A percentile compares a stretch with the other conserved stretches of the same genome.
Conservation (phyloP, 1,140 invertebrate species). For the Diorhabda sublineata region DNA sequence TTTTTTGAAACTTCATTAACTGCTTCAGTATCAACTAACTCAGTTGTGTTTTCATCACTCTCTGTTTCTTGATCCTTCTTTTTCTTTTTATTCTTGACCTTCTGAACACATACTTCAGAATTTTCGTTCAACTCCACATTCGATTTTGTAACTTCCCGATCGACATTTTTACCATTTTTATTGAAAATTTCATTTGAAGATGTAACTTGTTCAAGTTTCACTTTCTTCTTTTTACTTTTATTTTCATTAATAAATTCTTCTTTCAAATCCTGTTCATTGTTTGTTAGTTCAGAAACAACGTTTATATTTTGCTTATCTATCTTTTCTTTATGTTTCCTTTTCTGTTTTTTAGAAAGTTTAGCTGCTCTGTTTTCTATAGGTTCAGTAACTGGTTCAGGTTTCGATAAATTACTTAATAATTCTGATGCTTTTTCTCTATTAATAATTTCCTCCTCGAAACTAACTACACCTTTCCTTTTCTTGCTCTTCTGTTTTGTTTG, state of each 20-base stretch:
- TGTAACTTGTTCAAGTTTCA: slow-evolving; percentile 1
- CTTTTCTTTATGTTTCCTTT: slow-evolving; percentile 8
- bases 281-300: slow-evolving; percentile 4
- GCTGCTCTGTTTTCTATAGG: slow-evolving; percentile 4
- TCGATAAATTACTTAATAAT: slow-evolving; percentile 15
- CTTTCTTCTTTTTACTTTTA: neutral
- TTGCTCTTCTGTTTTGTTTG: slow-evolving; percentile 14
- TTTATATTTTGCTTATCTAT: slow-evolving; percentile 8
- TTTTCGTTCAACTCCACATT: neutral
- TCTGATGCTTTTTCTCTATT: slow-evolving; percentile 26
- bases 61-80: neutral
- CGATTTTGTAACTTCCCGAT: neutral
- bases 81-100: neutral
- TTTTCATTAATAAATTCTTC: neutral
- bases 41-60: neutral
- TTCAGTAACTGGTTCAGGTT: slow-evolving; percentile 8
- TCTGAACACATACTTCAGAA: neutral
- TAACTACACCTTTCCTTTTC: slow-evolving; percentile 11
- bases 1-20: slow-evolving; percentile 5
- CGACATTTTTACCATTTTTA: neutral
- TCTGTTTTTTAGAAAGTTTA: slow-evolving; percentile 4
- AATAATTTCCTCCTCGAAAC: slow-evolving; percentile 33
- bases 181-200: neutral
- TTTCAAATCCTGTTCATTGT: neutral
- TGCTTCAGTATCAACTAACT: neutral